phyloP scores from a whole-genome alignment of 2,888 invertebrate species.

The Pachymerium ferrugineum region DNA sequence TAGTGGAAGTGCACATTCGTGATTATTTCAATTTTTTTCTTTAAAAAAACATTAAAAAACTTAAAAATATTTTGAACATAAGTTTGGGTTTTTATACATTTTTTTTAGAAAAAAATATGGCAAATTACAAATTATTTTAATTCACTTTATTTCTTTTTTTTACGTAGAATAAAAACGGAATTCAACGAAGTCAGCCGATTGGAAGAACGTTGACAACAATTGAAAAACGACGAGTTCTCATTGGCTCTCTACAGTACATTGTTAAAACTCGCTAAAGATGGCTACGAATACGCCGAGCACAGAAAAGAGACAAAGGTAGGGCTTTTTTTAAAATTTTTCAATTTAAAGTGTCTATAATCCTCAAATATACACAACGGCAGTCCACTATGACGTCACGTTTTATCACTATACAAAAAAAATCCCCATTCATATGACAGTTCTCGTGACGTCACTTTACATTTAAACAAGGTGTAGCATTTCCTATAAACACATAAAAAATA shows the following conservation, averaged over 20 bases:
- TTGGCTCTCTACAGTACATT: conserved; percentile 10
- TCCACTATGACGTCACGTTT: conserved; percentile 6
- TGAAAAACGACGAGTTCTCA: conserved; percentile 11
- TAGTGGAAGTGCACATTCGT: not conserved
- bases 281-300: conserved; percentile 12
- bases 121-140: not conserved
- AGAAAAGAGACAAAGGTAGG: conserved; percentile 18
- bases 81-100: no score
- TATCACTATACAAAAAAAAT: not conserved
- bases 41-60: no score
- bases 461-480: conserved; percentile 6
- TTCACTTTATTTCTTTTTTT: no score
- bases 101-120: not conserved
- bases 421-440: not conserved
- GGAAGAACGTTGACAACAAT: conserved; percentile 13
- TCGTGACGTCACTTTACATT: not conserved
- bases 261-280: conserved; percentile 1
- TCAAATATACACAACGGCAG: conserved; percentile 7
- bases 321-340: no score
- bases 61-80: no score
- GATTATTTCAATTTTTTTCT: not conserved
- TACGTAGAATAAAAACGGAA: no score
- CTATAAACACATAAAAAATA: not conserved
- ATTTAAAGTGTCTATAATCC: no score
- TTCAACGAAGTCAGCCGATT: not conserved